Conservation (phyloP, 2,888 invertebrate genomes). For the Cataglyphis rosenhaueri region DNA sequence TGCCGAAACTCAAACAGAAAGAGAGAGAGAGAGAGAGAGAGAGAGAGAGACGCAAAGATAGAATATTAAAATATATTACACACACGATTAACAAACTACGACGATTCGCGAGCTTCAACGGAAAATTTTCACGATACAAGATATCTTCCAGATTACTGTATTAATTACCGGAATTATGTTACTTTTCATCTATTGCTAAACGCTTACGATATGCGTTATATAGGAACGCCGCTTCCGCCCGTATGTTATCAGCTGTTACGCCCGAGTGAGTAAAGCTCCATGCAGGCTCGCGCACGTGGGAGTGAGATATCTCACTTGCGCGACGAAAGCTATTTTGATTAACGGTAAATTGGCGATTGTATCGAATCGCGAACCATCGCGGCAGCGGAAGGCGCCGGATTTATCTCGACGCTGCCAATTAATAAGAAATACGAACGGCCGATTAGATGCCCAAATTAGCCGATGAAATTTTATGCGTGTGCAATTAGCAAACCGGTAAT, state of each 20-base stretch:
- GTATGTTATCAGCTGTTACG: slow-evolving; percentile 31
- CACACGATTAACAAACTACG: slow-evolving; percentile 3
- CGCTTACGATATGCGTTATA: slow-evolving; percentile 15
- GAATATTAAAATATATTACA: not conserved
- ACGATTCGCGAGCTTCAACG: not conserved
- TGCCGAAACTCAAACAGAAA: not conserved
- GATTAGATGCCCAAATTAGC: slow-evolving; percentile 43
- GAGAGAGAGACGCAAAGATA: not conserved
- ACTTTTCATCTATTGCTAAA: slow-evolving; percentile 36
- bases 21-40: not conserved
- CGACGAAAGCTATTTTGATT: slow-evolving; percentile 33
- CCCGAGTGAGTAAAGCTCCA: slow-evolving; percentile 8
- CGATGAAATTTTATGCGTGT: not conserved
- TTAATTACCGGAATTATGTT: slow-evolving; percentile 36
- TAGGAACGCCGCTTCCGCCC: not conserved
- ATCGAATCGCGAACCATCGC: not conserved
- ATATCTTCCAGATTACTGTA: slow-evolving; percentile 4
- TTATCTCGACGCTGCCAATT: slow-evolving; percentile 15
- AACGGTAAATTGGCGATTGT: slow-evolving; percentile 37
- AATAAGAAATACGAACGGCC: slow-evolving; percentile 19
- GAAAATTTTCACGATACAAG: not conserved
- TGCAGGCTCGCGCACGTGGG: not conserved
- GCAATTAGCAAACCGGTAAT: slow-evolving; percentile 30
- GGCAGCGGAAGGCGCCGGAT: slow-evolving; percentile 16
- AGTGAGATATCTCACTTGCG: slow-evolving; percentile 27